Evolutionary conservation across 2,888 invertebrate species (phyloP), one percentile per base, ranked within the genome.

Genomic region (Scelioninae gen. 2): DNA sequence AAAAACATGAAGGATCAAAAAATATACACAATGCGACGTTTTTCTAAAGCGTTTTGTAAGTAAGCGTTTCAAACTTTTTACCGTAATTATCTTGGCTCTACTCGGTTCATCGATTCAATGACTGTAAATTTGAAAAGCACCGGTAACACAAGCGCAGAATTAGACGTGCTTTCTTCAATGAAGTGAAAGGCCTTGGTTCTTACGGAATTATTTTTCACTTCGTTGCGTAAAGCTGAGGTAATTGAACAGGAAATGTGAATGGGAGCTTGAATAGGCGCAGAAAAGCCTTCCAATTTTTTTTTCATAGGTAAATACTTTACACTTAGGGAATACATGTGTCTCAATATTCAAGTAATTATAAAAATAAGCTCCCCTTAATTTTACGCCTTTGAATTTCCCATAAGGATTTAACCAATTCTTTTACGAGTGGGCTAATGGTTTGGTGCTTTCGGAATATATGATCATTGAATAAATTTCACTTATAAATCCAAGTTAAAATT

Each of bases 191-290:
- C 53, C 60, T 52, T 50, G 52, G 58, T 68, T 58, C 68, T 68
- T 68, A 60, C 60, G 60, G 60, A 68, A 68, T 68, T 60, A 68
- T 68, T 68, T 68, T 68, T 68, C 68, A 68, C 60, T 68, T 43
- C 43, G 37, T 52, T 37, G 61, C 48, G 41, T 53, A 70, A 63
- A 63, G 69, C 61, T 19, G 46, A 31, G 46, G 55, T 70, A 70
- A 70, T 61, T 70, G 61, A 55, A 70, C 41, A 48, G 55, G 60
- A 60, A 68, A 68, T 60, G 58, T 68, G 53, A 68, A 68, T 53
- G 19, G 52, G 45, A 15, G 45, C 28, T 60, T 60, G 45, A 68
- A 60, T 37, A 53, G 46, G 28, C 45, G 16, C 2, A 60, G 33
- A 31, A 37, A 41, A 57, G 33, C 39, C 41, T 41, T 41, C 9